These are phyloP conservation scores for Gryllus longicercus DNA, from an alignment of 2,888 invertebrate species.

Conservation along the genomic window DNA sequence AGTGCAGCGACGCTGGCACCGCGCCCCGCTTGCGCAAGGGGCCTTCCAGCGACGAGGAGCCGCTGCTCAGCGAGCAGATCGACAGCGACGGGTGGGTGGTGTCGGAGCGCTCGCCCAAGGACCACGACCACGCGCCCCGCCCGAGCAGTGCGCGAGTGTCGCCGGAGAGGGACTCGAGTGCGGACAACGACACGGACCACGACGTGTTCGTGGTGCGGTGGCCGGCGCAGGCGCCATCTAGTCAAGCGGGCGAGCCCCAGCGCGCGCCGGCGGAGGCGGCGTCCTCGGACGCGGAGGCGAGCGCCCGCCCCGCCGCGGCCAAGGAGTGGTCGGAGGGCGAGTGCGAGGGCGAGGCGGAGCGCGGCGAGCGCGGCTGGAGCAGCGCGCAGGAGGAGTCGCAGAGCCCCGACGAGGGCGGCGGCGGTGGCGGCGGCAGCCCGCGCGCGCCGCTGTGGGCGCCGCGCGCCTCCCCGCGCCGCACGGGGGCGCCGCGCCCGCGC, in stretches of 20 bases:
- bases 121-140: background rate
- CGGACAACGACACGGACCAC: background rate
- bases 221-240: slow-evolving; percentile 40
- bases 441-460: background rate
- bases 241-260: background rate
- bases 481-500: background rate
- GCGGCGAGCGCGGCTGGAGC: slow-evolving; percentile 42
- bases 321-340: background rate
- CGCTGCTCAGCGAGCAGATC: slow-evolving; percentile 12
- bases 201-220: slow-evolving; percentile 44
- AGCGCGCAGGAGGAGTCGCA: slow-evolving; percentile 47
- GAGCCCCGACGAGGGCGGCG: slow-evolving; percentile 47
- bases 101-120: slow-evolving; percentile 20
- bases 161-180: slow-evolving; percentile 1
- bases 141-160: slow-evolving; percentile 11
- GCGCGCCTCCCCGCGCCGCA: slow-evolving; percentile 2
- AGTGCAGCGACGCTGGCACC: background rate
- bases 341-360: background rate
- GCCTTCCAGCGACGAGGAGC: background rate
- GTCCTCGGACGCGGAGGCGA: slow-evolving; percentile 46
- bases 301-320: background rate
- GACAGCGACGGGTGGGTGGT: background rate
- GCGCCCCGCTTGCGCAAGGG: background rate
- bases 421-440: no score
- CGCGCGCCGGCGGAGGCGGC: slow-evolving; percentile 39